Evolutionary conservation across 1,140 invertebrate species (phyloP), one percentile per base, ranked within the genome.

Genomic region (Melipona quadrifasciata): DNA sequence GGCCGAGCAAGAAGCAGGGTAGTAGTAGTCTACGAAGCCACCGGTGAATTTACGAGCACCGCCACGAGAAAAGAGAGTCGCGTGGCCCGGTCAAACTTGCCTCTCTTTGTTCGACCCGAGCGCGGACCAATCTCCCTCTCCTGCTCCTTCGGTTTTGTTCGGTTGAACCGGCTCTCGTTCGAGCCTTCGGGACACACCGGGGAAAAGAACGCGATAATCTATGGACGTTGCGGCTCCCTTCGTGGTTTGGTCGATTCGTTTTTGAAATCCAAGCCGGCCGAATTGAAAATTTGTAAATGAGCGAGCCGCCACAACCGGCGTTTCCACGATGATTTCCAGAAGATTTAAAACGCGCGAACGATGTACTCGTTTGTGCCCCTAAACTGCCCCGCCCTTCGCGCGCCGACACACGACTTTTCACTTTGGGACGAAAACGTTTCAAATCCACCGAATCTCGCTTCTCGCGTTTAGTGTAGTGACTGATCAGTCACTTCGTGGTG

Each of bases 271-370:
- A 61, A 87, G 68, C 16, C 51, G 64, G 16, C 53, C 64, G 75
- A 89, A 89, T 82, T 89, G 86, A 86, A 89, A 82, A 80, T 88
- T 88, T 88, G 79, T 88, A 89, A 89, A 89, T 82, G 86, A 88
- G 83, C 58, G 53, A 39, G 6, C 31, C 39, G 12, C 55, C 31
- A 21, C 34, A 4, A 67, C 39, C 11, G 83, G 55, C 31, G 27
- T 24, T 39, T n/a, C 75, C 76, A 39, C 68, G n/a, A 85, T 71
- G 34, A 75, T 85, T 88, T 86, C 47, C 64, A 67, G 34, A 47
- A 79, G 68, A 77, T 85, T 81, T 71, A 81, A 55, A 34, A 14
- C 64, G 70, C 79, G 82, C 70, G 61, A 76, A 53, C 53, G 57
- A 68, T n/a, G 70, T 58, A 27, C 34, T 64, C 6, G 65, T 70